Evolutionary conservation across 1,140 invertebrate genomes (phyloP).

Genomic region (Formica exsecta): DNA sequence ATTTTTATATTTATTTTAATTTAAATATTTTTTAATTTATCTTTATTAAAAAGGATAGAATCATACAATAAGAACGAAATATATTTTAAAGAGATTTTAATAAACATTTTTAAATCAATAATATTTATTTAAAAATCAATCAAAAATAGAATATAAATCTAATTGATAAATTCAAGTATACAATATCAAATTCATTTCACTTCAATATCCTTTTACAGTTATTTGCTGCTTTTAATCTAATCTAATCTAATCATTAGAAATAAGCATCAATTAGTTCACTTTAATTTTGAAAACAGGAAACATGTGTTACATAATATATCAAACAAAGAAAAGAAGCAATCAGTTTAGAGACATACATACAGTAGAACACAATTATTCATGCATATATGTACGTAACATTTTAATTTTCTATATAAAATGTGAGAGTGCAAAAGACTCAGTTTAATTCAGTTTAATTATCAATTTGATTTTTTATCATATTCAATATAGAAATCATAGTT

Average conservation of each 20-base stretch:
- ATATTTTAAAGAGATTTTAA: not conserved
- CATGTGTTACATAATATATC: not conserved
- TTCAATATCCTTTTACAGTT: not conserved
- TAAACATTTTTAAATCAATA: not conserved
- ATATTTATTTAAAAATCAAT: not conserved
- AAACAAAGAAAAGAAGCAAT: not conserved
- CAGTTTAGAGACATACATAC: not conserved
- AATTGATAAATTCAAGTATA: not conserved
- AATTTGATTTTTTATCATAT: not conserved
- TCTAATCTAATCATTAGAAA: conserved; percentile 49
- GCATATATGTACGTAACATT: not conserved
- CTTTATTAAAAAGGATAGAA: not conserved
- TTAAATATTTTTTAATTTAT: not conserved
- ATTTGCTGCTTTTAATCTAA: not conserved
- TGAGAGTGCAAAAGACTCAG: too few species aligned
- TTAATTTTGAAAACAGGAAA: not conserved
- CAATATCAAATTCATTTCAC: not conserved
- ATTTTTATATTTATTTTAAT: not conserved
- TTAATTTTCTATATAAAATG: not conserved
- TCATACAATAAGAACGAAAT: not conserved
- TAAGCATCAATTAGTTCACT: not conserved
- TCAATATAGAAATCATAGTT: not conserved
- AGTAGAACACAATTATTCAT: not conserved
- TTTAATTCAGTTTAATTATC: not conserved
- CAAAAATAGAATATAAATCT: not conserved